Conservation (phyloP, 1,140 invertebrate genomes). For the Ephestia elutella region DNA sequence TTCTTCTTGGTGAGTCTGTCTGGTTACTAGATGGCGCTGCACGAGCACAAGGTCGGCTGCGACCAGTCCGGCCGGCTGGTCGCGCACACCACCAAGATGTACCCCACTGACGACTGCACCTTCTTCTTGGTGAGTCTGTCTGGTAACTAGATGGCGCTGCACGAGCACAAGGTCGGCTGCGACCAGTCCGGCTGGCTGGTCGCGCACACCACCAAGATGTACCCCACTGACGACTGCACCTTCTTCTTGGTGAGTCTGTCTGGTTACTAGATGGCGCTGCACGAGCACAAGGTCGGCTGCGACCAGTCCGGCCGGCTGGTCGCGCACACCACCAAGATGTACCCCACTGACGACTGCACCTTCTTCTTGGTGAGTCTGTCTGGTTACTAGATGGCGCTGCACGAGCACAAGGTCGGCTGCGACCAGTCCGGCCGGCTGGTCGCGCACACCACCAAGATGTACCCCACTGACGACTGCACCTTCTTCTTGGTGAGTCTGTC, state of each 20-base stretch:
- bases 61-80: slow-evolving; percentile 89
- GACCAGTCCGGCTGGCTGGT: slow-evolving; percentile 89
- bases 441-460: slow-evolving; percentile 99
- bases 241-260: slow-evolving; percentile 71
- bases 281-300: slow-evolving; percentile 92
- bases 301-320: slow-evolving; percentile 89
- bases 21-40: slow-evolving; percentile 79
- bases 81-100: slow-evolving; percentile 99
- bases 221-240: slow-evolving; percentile 98
- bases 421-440: slow-evolving; percentile 89
- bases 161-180: slow-evolving; percentile 92
- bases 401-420: slow-evolving; percentile 92
- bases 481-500: slow-evolving; percentile 71
- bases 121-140: slow-evolving; percentile 71
- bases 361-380: slow-evolving; percentile 71
- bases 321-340: slow-evolving; percentile 99
- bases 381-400: slow-evolving; percentile 80
- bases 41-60: slow-evolving; percentile 92
- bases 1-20: slow-evolving; percentile 60
- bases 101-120: slow-evolving; percentile 98
- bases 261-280: slow-evolving; percentile 80
- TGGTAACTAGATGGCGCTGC: slow-evolving; percentile 80
- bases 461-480: slow-evolving; percentile 98
- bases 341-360: slow-evolving; percentile 98
- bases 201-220: slow-evolving; percentile 99